Evolutionary conservation across 2,888 invertebrate species (phyloP).

Genomic region (Noctua janthina): DNA sequence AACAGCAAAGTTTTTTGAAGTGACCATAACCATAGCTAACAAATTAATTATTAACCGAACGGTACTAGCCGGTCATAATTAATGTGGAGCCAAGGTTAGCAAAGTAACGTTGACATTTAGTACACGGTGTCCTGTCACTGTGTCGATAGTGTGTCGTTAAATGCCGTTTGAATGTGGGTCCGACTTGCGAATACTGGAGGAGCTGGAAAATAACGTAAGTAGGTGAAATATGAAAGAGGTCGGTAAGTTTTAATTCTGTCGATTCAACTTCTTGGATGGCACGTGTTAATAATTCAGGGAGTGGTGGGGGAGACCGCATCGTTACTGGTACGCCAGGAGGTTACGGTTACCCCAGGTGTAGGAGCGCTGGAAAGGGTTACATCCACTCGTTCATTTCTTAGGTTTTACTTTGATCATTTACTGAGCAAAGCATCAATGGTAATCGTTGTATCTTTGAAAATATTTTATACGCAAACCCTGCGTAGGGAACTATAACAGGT

Average conservation of each 20-base stretch:
- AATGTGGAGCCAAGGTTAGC: slow-evolving; percentile 52
- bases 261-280: slow-evolving; percentile 87
- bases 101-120: slow-evolving; percentile 47
- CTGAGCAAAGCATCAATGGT: background rate
- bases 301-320: slow-evolving; percentile 79
- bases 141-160: slow-evolving; percentile 34
- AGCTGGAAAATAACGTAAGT: slow-evolving; percentile 70
- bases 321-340: slow-evolving; percentile 77
- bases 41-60: slow-evolving; percentile 59
- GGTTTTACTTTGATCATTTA: background rate
- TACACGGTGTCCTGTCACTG: slow-evolving; percentile 20
- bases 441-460: background rate
- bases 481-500: no score
- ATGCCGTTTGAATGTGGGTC: slow-evolving; percentile 20
- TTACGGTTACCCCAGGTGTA: slow-evolving; percentile 65
- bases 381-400: background rate
- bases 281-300: slow-evolving; percentile 85
- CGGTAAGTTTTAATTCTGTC: slow-evolving; percentile 87
- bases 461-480: no score
- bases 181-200: slow-evolving; percentile 6
- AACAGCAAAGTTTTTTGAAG: slow-evolving; percentile 57
- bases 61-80: slow-evolving; percentile 43
- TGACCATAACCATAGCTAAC: slow-evolving; percentile 55
- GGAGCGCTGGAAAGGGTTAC: slow-evolving; percentile 56
- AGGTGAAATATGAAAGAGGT: slow-evolving; percentile 85